A percentile compares a stretch with the other conserved stretches of the same genome.
Conservation (phyloP, 2,113 vertebrate species). For the Alces alces region DNA sequence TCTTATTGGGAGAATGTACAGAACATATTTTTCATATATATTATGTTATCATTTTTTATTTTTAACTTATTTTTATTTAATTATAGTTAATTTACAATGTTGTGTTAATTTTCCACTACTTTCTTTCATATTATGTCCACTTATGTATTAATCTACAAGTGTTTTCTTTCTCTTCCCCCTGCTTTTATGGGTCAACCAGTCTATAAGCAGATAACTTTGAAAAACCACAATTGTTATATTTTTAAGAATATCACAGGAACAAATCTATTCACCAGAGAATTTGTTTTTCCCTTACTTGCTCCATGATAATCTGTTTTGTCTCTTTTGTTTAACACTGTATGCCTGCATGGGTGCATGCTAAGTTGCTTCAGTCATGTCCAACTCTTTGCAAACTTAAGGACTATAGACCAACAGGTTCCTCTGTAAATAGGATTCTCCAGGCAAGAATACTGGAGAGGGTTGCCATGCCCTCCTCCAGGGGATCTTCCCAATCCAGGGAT, state of each 20-base stretch:
- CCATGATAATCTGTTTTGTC: neutral
- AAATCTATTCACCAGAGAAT: neutral
- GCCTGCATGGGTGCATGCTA: no score
- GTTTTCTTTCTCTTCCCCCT: neutral
- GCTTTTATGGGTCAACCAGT: neutral
- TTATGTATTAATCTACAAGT: neutral
- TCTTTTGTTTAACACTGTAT: neutral
- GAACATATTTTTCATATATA: neutral
- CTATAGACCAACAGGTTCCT: no score
- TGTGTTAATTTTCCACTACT: neutral
- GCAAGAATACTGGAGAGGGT: no score
- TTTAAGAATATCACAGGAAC: neutral
- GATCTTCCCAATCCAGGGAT: no score
- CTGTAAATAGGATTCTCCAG: no score
- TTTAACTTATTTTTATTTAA: neutral
- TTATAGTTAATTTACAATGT: neutral
- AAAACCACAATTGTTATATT: neutral
- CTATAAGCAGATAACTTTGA: neutral
- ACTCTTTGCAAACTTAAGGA: no score
- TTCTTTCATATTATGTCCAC: neutral
- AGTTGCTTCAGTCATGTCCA: no score
- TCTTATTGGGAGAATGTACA: neutral
- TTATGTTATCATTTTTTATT: neutral
- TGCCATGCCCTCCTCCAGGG: no score
- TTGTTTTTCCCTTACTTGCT: neutral